Percentiles rank a stretch among this genome's conserved stretches.
Evolutionary conservation across 2,113 vertebrate genomes (phyloP).

Genomic region (Anseranas semipalmata): DNA sequence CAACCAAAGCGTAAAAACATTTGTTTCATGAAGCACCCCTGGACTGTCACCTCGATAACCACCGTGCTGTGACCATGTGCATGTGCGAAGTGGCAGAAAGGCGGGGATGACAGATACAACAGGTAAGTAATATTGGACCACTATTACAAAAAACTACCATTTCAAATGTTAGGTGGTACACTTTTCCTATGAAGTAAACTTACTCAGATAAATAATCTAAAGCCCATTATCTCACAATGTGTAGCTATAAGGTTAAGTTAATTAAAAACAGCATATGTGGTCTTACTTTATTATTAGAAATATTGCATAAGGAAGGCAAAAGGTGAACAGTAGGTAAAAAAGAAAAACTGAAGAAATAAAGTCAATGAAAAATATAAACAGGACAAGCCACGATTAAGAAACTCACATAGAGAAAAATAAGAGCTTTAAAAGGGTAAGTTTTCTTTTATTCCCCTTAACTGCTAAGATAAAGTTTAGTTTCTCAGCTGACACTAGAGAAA

Average conservation of each 20-base stretch:
- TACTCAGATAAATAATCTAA: neutral
- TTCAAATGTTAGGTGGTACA: neutral
- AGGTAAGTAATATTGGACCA: neutral
- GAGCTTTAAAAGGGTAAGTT: neutral
- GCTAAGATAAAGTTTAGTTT: neutral
- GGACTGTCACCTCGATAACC: neutral
- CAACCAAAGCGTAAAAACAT: neutral
- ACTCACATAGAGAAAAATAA: neutral
- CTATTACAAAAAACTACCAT: neutral
- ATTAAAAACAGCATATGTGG: neutral
- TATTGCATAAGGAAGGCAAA: neutral
- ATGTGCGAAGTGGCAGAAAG: neutral
- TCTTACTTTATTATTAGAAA: neutral
- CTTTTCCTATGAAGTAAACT: neutral
- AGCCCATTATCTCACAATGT: neutral
- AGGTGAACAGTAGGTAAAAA: neutral
- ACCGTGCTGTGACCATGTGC: fast-evolving
- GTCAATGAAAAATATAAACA: neutral
- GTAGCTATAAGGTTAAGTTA: neutral
- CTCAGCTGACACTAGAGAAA: neutral
- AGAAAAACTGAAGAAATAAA: neutral
- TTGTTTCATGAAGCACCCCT: neutral
- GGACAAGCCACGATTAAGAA: neutral
- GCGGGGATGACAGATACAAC: neutral
- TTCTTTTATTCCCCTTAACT: neutral